Percentiles rank a stretch among this genome's conserved stretches.
These are phyloP conservation scores for Agrochola lota DNA, from an alignment of 2,888 invertebrate genomes.

Conservation along the genomic window DNA sequence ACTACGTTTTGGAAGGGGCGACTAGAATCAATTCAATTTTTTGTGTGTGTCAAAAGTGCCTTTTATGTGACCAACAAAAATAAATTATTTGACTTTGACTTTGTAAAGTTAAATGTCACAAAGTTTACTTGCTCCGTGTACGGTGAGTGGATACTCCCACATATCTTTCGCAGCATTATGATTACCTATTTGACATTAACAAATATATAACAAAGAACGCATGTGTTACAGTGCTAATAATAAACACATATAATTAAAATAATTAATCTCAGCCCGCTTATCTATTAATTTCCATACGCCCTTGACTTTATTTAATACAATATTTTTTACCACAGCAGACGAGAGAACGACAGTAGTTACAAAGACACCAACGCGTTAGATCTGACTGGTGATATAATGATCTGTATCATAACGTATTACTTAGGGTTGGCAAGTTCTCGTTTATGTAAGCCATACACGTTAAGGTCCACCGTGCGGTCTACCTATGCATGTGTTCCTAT, in stretches of 20 bases:
- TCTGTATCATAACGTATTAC: constrained; percentile 27
- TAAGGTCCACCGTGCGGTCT: too few species aligned
- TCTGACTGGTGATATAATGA: constrained; percentile 37
- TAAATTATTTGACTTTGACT: too few species aligned
- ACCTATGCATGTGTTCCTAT: too few species aligned
- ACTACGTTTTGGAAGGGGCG: too few species aligned
- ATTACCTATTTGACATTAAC: constrained; percentile 23
- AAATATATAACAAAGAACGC: constrained; percentile 4
- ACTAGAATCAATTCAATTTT: too few species aligned
- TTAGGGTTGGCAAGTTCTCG: constrained; percentile 25
- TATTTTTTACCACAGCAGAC: constrained; percentile 18
- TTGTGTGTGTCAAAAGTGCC: too few species aligned
- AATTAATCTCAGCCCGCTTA: constrained; percentile 42
- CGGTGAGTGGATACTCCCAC: constrained; percentile 6
- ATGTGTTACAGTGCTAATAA: constrained; percentile 25
- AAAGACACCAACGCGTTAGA: constrained; percentile 49
- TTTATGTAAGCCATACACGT: too few species aligned
- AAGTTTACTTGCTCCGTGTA: background rate
- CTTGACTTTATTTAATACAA: constrained; percentile 55
- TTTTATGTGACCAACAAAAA: too few species aligned
- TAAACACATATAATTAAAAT: constrained; percentile 27
- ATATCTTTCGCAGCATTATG: background rate
- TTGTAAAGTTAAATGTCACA: background rate
- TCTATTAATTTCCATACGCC: constrained; percentile 40
- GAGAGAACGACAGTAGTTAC: constrained; percentile 16